Base-by-base conservation (phyloP, 64 coral and sea anemone genomes). In the Montipora efflorescens region DNA sequence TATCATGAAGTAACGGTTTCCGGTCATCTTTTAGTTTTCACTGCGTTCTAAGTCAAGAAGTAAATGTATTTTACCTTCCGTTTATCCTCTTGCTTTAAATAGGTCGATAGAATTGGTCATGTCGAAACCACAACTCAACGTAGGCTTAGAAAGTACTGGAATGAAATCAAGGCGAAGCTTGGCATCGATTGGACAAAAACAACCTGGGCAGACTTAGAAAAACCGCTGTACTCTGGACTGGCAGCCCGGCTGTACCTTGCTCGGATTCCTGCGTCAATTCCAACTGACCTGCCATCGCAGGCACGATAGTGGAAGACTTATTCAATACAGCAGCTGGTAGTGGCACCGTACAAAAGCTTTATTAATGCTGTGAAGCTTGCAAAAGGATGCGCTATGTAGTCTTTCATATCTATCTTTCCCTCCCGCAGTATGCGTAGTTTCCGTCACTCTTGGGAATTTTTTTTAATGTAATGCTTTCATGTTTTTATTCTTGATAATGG, bases 161-260 rank as follows among this genome's bases (percentile, higher is more conserved):
- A 28, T 7, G 2, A 3, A 51, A 96, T 96, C 68, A 23, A 82
- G 47, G 36, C 0, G 3, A 22, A 8, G 8, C 87, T 96, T 12
- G 76, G 58, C 13, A 96, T 96, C 44, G 88, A 94, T 48, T 94
- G 95, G 95, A 67, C 74, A 15, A 48, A 90, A 45, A 96, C 91
- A 1, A 11, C 16, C 20, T 96, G 95, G 95, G 0, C 36, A 50
- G 82, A 96, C 51, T 89, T 96, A 13, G 1, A 44, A 28, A 78
- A 91, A 72, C 95, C 95, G 52, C 90, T 96, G 13, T 96, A 94
- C 58, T 96, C 95, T 69, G 95, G 95, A 77, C 46, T 96, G 79
- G 95, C 95, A 76, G 91, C 95, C 14, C 91, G 95, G 13, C 59
- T 96, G 67, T 82, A 81, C 21, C 67, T 96, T 15, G 95, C 88